A percentile compares a stretch with the other conserved stretches of the same genome.
phyloP scores from a whole-genome alignment of 2,797 vertebrate species.

The Enteromius treurensis region DNA sequence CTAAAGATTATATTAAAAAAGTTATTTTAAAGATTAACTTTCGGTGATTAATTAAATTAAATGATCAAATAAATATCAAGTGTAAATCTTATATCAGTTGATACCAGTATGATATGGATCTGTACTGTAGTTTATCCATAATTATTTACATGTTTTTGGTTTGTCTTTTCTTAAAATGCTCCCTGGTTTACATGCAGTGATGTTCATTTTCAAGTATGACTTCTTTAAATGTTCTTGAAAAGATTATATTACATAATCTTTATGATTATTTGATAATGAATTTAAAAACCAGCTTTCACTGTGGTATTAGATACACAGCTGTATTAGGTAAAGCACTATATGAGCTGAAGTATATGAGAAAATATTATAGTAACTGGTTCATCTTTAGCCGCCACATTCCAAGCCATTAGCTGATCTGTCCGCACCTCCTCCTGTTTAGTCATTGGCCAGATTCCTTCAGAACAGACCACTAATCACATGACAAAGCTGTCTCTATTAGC shows the following conservation, averaged over 20 bases:
- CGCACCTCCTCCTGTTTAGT: conserved; percentile 58
- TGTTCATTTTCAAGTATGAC: not conserved
- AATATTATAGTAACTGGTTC: conserved; percentile 31
- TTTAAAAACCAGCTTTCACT: not conserved
- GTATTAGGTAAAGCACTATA: not conserved
- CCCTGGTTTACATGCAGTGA: not conserved
- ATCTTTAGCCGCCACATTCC: conserved; percentile 49
- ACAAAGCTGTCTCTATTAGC: conserved; percentile 74
- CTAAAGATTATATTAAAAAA: not conserved
- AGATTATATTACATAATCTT: not conserved
- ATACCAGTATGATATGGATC: not conserved
- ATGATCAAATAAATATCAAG: not conserved
- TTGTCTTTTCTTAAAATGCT: not conserved
- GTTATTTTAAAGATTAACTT: not conserved
- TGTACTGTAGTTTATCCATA: not conserved
- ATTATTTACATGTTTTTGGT: no score
- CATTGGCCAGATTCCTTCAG: conserved; percentile 66
- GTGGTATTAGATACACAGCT: not conserved
- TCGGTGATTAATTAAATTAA: not conserved
- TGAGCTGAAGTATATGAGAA: not conserved
- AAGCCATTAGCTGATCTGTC: conserved; percentile 65
- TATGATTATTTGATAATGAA: not conserved
- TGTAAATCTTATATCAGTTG: not conserved
- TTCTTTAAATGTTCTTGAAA: not conserved
- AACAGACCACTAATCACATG: conserved; percentile 67